Evolutionary conservation across 2,113 vertebrate genomes (phyloP).

Genomic region (Centrocercus urophasianus): DNA sequence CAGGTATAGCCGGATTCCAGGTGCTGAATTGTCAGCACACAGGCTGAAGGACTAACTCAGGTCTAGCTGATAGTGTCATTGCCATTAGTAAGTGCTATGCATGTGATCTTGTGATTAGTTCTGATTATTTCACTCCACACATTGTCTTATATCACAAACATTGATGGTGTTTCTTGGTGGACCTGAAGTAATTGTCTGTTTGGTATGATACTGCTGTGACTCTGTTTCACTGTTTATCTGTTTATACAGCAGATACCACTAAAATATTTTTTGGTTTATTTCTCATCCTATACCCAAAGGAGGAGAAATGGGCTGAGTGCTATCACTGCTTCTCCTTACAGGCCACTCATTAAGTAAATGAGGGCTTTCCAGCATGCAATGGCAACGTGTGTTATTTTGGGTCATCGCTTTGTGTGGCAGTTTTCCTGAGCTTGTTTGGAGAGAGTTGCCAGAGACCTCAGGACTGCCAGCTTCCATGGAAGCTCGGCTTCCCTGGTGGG

Average conservation of each 20-base stretch:
- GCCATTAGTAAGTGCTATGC: background rate
- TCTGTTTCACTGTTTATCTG: background rate
- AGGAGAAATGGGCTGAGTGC: background rate
- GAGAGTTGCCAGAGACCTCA: background rate
- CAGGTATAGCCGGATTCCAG: background rate
- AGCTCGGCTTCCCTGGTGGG: background rate
- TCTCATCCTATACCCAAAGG: background rate
- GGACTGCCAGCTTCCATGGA: background rate
- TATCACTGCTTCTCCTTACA: background rate
- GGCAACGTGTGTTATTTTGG: background rate
- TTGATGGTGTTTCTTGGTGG: background rate
- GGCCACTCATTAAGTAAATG: constrained; percentile 37
- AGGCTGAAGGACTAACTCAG: background rate
- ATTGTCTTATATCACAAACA: background rate
- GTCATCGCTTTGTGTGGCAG: background rate
- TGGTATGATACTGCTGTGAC: background rate
- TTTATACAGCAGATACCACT: background rate
- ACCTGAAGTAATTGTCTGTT: background rate
- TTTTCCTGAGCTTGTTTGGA: constrained; percentile 35
- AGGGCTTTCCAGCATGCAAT: background rate
- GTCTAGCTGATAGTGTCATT: background rate
- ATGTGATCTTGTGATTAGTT: background rate
- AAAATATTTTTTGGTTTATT: background rate
- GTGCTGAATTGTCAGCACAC: background rate
- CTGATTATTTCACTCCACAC: background rate